Evolutionary conservation across 2,888 invertebrate genomes (phyloP), one percentile per base, ranked within the genome.

Genomic region (Chironomus riparius): DNA sequence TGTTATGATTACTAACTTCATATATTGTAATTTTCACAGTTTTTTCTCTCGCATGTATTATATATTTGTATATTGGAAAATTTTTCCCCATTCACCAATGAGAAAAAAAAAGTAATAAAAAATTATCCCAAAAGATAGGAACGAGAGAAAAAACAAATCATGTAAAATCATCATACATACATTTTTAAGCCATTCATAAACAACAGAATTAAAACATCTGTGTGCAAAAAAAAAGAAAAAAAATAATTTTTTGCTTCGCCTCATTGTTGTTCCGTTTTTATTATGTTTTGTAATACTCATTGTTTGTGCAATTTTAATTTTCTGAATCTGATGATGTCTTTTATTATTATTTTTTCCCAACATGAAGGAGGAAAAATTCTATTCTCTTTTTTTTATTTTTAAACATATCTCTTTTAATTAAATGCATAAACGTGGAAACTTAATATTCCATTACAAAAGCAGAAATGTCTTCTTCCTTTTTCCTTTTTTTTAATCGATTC

Each of bases 391-490:
- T 70, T 21, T 47, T 12, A 18, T n/a, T 15, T 47, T 47, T 47
- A 12, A 15, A 12, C 28, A 15, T 21, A 10, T 48, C 61, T 15
- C 22, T 68, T 73, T 74, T 68, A 74, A 74, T 74, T 74, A 74
- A 74, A 74, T 74, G 74, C 74, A 74, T 74, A 74, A 74, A 74
- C 38, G 74, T 74, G 74, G 74, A 74, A 74, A 74, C 47, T 74
- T 74, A 74, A 74, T 74, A 72, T 72, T 56, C 71, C 24, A 65
- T 65, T 13, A 65, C 21, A 65, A 65, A 65, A 65, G 61, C 13
- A 56, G 22, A 71, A 71, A 71, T 28, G 50, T 56, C 47, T 56
- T 38, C 18, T 47, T 18, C 12, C 21, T 61, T 22, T 65, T 4
- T 21, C 21, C 24, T 24, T 10, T 3, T 22, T 65, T 24, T 47